Percentiles rank a stretch among this genome's conserved stretches.
Conservation (phyloP, 2,797 vertebrate genomes). For the Anabacerthia variegaticeps region DNA sequence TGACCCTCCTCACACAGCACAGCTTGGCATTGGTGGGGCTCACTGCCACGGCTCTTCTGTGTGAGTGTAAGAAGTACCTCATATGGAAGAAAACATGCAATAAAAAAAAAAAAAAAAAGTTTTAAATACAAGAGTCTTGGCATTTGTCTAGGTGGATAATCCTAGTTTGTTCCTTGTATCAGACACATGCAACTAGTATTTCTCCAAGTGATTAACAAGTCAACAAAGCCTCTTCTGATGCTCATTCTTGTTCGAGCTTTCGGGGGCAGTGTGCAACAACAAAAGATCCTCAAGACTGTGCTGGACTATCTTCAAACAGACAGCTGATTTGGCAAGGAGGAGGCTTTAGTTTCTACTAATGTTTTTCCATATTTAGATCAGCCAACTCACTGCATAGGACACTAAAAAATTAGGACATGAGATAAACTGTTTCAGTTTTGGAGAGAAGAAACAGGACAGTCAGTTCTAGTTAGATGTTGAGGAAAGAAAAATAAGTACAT, state of each 20-base stretch:
- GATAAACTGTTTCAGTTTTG: not conserved
- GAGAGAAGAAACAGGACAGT: not conserved
- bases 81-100: not conserved
- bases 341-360: not conserved
- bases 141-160: not conserved
- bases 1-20: not conserved
- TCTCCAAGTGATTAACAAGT: not conserved
- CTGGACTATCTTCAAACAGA: not conserved
- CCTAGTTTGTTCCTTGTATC: not conserved
- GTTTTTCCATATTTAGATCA: not conserved
- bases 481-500: not conserved
- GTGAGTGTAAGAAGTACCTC: not conserved
- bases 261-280: not conserved
- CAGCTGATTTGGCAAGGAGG: not conserved
- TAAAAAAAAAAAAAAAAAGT: not conserved
- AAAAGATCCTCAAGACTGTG: not conserved
- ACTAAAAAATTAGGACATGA: not conserved
- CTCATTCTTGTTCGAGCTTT: not conserved
- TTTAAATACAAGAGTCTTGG: not conserved
- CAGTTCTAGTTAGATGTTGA: not conserved
- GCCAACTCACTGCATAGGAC: not conserved
- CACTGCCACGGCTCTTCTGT: not conserved
- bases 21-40: not conserved
- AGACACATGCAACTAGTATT: fast-evolving
- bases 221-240: not conserved